Conservation (phyloP, 2,888 invertebrate species). For the Ernsta delagoae region DNA sequence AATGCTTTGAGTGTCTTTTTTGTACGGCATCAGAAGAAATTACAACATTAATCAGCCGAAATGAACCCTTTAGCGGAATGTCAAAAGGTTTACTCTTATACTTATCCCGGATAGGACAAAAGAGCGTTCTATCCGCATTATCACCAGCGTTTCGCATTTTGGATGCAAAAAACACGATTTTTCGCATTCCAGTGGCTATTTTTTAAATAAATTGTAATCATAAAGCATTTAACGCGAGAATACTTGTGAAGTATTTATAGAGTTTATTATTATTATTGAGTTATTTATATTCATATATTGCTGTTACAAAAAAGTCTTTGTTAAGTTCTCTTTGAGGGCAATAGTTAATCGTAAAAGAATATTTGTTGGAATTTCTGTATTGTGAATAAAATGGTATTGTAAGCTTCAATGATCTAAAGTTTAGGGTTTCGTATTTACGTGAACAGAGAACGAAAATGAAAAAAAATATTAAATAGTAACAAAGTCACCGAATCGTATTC, state of each 20-base stretch:
- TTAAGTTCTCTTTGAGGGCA: too few relatives aligned
- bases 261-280: background rate
- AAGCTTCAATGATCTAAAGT: background rate
- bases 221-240: slow-evolving; percentile 73
- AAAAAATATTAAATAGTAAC: background rate
- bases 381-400: background rate
- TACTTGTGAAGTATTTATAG: slow-evolving; percentile 40
- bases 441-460: background rate
- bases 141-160: slow-evolving; percentile 55
- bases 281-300: background rate
- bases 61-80: slow-evolving; percentile 81
- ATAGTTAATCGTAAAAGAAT: too few relatives aligned
- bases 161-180: slow-evolving; percentile 46
- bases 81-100: slow-evolving; percentile 73
- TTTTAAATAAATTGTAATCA: slow-evolving; percentile 60
- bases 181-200: slow-evolving; percentile 75
- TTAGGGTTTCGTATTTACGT: background rate
- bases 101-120: slow-evolving; percentile 75
- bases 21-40: slow-evolving; percentile 71
- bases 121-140: slow-evolving; percentile 60
- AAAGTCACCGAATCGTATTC: background rate
- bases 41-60: slow-evolving; percentile 78
- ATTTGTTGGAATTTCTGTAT: background rate
- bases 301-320: too few relatives aligned
- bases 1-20: slow-evolving; percentile 70